Evolutionary conservation across 2,888 invertebrate species (phyloP).

Genomic region (Mythimna pallens): DNA sequence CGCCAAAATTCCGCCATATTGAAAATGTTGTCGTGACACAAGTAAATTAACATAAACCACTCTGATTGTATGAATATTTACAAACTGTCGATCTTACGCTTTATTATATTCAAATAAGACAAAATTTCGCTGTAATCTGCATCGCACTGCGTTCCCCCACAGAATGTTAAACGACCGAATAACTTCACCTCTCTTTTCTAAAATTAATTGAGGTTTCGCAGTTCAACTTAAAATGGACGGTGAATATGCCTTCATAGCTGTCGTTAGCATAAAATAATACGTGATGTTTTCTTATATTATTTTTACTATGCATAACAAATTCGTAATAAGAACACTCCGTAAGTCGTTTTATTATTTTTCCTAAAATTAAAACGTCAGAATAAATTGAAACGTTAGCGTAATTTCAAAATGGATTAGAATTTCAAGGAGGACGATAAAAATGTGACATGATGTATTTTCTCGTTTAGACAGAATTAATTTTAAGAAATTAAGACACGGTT

Average conservation of each 20-base stretch:
- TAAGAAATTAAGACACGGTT: conserved; percentile 43
- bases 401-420: conserved; percentile 57
- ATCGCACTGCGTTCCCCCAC: conserved; percentile 49
- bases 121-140: conserved; percentile 65
- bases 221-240: conserved; percentile 40
- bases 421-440: conserved; percentile 48
- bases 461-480: conserved; percentile 50
- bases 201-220: conserved; percentile 11
- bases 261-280: conserved; percentile 64
- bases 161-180: conserved; percentile 53
- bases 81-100: conserved; percentile 63
- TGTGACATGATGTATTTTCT: conserved; percentile 54
- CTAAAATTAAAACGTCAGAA: conserved; percentile 53
- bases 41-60: conserved; percentile 66
- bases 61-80: conserved; percentile 71
- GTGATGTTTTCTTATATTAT: conserved; percentile 56
- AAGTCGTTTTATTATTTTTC: conserved; percentile 50
- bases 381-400: conserved; percentile 50
- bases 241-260: conserved; percentile 42
- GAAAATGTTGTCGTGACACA: conserved; percentile 64
- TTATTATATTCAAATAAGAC: conserved; percentile 71
- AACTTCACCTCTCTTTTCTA: conserved; percentile 12
- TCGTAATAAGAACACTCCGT: conserved; percentile 45
- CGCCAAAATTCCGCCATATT: conserved; percentile 66
- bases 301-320: conserved; percentile 57